These are phyloP conservation scores for Aleiodes testaceus DNA, from an alignment of 2,888 invertebrate genomes.

Conservation along the genomic window DNA sequence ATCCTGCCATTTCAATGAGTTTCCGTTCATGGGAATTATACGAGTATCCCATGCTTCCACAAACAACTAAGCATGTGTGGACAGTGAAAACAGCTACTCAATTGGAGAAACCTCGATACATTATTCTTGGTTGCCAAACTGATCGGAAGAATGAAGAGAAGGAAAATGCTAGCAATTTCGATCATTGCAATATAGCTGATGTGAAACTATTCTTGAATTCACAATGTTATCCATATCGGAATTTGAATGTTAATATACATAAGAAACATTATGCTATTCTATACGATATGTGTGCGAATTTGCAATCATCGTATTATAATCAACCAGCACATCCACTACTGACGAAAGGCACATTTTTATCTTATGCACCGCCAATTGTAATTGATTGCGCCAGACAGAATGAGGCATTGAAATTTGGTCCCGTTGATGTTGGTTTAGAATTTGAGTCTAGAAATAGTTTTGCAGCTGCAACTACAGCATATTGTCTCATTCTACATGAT, in stretches of 20 bases:
- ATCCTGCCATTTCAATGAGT: not conserved
- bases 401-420: not conserved
- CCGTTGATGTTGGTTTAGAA: not conserved
- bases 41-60: not conserved
- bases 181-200: not conserved
- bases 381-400: not conserved
- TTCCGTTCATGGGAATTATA: constrained; percentile 2
- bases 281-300: not conserved
- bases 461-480: not conserved
- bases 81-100: constrained; percentile 16
- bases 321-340: not conserved
- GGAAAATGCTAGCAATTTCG: not conserved
- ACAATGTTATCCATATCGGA: not conserved
- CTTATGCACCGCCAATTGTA: not conserved
- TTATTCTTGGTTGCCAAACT: constrained; percentile 6
- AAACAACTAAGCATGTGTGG: not conserved
- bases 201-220: not conserved
- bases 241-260: not conserved
- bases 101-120: not conserved
- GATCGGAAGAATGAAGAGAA: not conserved
- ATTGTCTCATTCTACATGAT: not conserved
- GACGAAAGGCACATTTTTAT: not conserved
- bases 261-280: not conserved
- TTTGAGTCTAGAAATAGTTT: not conserved
- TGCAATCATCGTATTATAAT: not conserved